A percentile compares a stretch with the other conserved stretches of the same genome.
phyloP scores from a whole-genome alignment of 2,113 vertebrate species.

The Tursiops truncatus region DNA sequence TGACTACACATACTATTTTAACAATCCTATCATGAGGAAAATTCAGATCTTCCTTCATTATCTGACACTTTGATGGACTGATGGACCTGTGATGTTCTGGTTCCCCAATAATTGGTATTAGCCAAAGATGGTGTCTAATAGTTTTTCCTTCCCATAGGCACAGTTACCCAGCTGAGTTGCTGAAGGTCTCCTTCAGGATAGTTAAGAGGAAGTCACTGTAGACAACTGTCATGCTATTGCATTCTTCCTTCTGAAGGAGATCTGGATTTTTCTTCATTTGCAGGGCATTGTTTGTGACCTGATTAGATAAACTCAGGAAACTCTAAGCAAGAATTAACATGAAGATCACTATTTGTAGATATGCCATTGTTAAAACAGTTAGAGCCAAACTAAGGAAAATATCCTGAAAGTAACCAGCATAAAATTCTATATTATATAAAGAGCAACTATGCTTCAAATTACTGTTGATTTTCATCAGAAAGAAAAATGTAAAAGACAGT shows the following conservation, averaged over 20 bases:
- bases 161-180: not conserved
- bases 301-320: not conserved
- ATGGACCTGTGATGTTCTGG: not conserved
- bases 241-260: not conserved
- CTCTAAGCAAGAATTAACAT: not conserved
- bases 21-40: not conserved
- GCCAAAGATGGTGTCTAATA: not conserved
- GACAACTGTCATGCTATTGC: not conserved
- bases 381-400: not conserved
- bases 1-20: not conserved
- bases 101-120: not conserved
- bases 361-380: not conserved
- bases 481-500: not conserved
- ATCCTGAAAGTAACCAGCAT: not conserved
- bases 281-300: not conserved
- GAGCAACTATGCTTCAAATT: not conserved
- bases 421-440: not conserved
- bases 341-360: not conserved
- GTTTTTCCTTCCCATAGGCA: not conserved
- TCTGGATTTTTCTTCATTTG: not conserved
- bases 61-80: not conserved
- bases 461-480: not conserved
- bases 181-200: not conserved
- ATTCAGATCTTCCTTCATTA: not conserved
- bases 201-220: not conserved